These are phyloP conservation scores for Malacoraja senta DNA, from an alignment of 2,797 vertebrate genomes.

Conservation along the genomic window DNA sequence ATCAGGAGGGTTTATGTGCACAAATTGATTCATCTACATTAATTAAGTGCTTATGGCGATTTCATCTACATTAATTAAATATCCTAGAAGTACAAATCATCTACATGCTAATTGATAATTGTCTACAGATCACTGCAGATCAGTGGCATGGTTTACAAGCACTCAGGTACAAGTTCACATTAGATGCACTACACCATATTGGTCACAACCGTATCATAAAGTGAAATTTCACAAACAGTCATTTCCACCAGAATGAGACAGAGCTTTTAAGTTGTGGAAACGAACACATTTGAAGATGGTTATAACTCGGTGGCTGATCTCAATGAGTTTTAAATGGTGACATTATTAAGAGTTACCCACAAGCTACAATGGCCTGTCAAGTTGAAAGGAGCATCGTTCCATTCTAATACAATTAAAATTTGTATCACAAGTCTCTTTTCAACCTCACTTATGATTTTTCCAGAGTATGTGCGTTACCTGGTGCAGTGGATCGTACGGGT, in stretches of 20 bases:
- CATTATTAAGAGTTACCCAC: not conserved
- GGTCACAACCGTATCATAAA: not conserved
- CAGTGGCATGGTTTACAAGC: too few species aligned
- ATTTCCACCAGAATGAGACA: not conserved
- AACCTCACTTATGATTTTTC: not conserved
- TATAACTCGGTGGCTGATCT: not conserved
- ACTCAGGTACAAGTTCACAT: too few species aligned
- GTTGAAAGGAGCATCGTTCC: not conserved
- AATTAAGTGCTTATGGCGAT: not conserved
- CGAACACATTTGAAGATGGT: not conserved
- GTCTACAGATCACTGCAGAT: too few species aligned
- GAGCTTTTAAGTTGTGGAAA: not conserved
- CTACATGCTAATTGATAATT: too few species aligned
- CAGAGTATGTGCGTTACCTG: constrained; percentile 63
- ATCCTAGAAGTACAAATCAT: too few species aligned
- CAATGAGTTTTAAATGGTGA: not conserved
- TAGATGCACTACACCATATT: too few species aligned
- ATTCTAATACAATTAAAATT: not conserved
- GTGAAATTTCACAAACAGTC: not conserved
- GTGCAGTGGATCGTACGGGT: constrained; percentile 83
- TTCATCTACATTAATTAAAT: too few species aligned
- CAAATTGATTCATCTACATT: not conserved
- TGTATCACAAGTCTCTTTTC: not conserved
- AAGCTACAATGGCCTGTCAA: not conserved
- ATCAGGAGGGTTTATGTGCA: not conserved